phyloP scores from a whole-genome alignment of 2,888 invertebrate genomes.

The Automeris io region DNA sequence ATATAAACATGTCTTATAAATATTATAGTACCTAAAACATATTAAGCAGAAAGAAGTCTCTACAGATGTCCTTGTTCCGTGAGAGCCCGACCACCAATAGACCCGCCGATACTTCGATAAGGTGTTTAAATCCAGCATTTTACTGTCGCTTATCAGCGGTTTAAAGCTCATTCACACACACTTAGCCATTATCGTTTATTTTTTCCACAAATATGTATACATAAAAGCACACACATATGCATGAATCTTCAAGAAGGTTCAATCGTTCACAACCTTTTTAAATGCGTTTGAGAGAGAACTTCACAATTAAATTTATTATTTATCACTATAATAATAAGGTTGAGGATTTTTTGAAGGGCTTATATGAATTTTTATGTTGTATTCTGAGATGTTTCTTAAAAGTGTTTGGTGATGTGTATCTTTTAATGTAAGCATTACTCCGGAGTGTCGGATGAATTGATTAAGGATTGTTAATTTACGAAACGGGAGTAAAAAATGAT shows the following conservation, averaged over 20 bases:
- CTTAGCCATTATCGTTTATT: slow-evolving; percentile 30
- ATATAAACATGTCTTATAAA: too few relatives aligned
- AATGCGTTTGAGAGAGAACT: not conserved
- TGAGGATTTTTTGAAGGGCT: slow-evolving; percentile 2
- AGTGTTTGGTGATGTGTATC: slow-evolving; percentile 33
- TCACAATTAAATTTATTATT: not conserved
- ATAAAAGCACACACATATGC: slow-evolving; percentile 1
- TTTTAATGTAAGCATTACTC: slow-evolving; percentile 28
- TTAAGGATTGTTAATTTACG: slow-evolving; percentile 13
- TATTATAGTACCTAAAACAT: too few relatives aligned
- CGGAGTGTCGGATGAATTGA: slow-evolving; percentile 15
- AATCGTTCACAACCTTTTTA: not conserved
- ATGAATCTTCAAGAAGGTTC: not conserved
- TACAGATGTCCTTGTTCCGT: slow-evolving; percentile 1
- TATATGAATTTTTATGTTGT: not conserved
- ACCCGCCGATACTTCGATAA: slow-evolving; percentile 46
- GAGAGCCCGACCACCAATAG: slow-evolving; percentile 42
- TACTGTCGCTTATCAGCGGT: slow-evolving; percentile 56
- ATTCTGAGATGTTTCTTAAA: slow-evolving; percentile 33
- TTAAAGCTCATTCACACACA: slow-evolving; percentile 54
- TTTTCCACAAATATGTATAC: slow-evolving; percentile 19
- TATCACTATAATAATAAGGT: not conserved
- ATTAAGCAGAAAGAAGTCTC: slow-evolving; percentile 3
- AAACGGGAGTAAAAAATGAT: not conserved
- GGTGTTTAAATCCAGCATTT: slow-evolving; percentile 65